Conservation (phyloP, 2,113 vertebrate genomes). For the Cebus imitator region DNA sequence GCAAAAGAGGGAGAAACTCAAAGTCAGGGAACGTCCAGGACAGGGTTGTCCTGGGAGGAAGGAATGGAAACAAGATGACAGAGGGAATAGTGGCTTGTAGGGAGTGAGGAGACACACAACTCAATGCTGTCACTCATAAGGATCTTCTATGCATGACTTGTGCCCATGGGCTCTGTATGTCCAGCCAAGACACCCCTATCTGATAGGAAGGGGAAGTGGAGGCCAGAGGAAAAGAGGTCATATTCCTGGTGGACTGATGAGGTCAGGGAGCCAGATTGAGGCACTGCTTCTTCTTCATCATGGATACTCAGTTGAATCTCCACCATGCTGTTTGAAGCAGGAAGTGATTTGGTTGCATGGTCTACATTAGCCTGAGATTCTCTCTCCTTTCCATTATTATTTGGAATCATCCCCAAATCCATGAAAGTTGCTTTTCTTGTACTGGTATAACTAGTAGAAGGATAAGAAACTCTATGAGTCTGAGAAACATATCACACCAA, state of each 20-base stretch:
- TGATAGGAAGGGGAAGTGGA: not conserved
- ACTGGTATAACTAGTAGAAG: not conserved
- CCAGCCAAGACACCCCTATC: not conserved
- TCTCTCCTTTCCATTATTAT: not conserved
- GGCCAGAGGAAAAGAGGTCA: not conserved
- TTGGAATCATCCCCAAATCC: not conserved
- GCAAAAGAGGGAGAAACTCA: not conserved
- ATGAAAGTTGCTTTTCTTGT: not conserved
- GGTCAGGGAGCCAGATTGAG: not conserved
- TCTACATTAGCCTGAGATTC: not conserved
- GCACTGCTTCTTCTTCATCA: not conserved
- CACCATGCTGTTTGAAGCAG: not conserved
- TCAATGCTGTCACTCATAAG: not conserved
- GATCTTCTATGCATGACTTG: not conserved
- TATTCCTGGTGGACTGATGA: not conserved
- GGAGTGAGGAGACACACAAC: no score
- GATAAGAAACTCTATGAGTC: not conserved
- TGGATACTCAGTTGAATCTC: not conserved
- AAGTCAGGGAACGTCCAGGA: not conserved
- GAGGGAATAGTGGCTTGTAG: fast-evolving
- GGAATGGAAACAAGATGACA: not conserved
- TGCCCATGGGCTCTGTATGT: not conserved
- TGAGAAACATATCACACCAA: not conserved
- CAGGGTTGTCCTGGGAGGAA: no score
- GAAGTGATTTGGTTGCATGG: not conserved